Evolutionary conservation across 2,888 invertebrate genomes (phyloP).

Genomic region (Thereva unica): DNA sequence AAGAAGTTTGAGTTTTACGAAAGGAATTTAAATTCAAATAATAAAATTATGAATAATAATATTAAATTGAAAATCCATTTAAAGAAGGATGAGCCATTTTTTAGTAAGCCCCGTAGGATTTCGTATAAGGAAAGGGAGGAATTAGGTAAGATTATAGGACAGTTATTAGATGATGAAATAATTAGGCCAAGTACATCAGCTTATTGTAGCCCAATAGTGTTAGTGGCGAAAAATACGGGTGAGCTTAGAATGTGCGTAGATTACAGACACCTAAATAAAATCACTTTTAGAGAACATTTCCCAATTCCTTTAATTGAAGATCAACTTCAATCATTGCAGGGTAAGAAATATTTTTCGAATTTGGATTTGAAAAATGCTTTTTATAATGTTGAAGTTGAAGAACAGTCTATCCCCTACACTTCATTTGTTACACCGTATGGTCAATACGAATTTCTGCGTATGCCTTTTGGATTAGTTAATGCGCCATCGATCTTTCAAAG

Average conservation of each 20-base stretch:
- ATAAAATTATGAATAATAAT: neutral
- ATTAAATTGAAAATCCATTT: slow-evolving; percentile 9
- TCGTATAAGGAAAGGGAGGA: slow-evolving; percentile 5
- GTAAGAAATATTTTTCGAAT: slow-evolving; percentile 36
- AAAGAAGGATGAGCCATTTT: slow-evolving; percentile 14
- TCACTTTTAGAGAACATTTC: slow-evolving; percentile 17
- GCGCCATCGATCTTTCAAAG: slow-evolving; percentile 39
- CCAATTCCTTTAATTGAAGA: slow-evolving; percentile 25
- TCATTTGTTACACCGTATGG: slow-evolving; percentile 5
- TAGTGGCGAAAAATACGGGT: neutral
- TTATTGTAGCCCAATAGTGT: slow-evolving; percentile 21
- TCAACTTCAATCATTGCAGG: slow-evolving; percentile 8
- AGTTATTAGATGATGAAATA: slow-evolving; percentile 10
- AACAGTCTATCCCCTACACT: slow-evolving; percentile 31
- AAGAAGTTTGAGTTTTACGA: too few species aligned
- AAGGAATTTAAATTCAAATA: too few species aligned
- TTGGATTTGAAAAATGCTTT: slow-evolving; percentile 36
- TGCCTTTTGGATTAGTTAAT: slow-evolving; percentile 40
- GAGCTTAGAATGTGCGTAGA: slow-evolving; percentile 17
- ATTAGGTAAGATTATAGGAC: slow-evolving; percentile 11
- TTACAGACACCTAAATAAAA: slow-evolving; percentile 25
- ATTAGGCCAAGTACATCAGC: slow-evolving; percentile 24
- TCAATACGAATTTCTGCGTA: too few species aligned
- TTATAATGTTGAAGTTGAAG: slow-evolving; percentile 35
- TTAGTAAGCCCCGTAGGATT: slow-evolving; percentile 15